phyloP scores from a whole-genome alignment of 1,140 invertebrate species.

The Hylaeus volcanicus region DNA sequence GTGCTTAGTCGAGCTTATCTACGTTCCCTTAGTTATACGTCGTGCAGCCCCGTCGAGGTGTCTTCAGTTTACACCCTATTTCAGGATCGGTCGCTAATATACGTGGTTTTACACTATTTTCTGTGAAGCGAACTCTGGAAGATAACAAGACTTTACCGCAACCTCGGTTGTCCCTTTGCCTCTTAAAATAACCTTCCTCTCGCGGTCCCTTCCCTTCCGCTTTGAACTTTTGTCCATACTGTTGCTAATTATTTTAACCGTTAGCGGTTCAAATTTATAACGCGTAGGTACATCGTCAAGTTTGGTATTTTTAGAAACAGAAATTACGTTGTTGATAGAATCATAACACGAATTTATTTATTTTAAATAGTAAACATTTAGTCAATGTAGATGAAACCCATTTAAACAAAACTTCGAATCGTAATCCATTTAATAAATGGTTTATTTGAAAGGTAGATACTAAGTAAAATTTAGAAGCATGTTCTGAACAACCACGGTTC shows the following conservation, averaged over 20 bases:
- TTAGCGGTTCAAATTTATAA: not conserved
- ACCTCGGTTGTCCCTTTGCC: slow-evolving; percentile 29
- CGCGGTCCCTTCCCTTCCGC: not conserved
- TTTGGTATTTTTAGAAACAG: too few species aligned
- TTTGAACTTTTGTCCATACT: not conserved
- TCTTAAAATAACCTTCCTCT: slow-evolving; percentile 27
- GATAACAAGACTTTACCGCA: slow-evolving; percentile 35
- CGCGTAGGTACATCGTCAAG: too few species aligned
- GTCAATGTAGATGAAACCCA: too few species aligned
- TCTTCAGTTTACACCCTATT: slow-evolving; percentile 65
- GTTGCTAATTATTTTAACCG: slow-evolving; percentile 3
- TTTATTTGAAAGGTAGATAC: too few species aligned
- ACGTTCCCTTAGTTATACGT: slow-evolving; percentile 25
- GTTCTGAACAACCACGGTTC: too few species aligned
- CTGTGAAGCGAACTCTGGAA: slow-evolving; percentile 28
- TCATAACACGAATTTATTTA: too few species aligned
- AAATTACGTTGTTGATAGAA: too few species aligned
- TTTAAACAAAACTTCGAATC: too few species aligned
- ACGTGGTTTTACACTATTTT: slow-evolving; percentile 27
- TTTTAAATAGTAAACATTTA: too few species aligned
- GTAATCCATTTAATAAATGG: too few species aligned
- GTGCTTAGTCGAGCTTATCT: slow-evolving; percentile 62
- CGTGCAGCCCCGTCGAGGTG: slow-evolving; percentile 43
- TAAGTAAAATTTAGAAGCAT: too few species aligned
- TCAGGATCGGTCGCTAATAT: slow-evolving; percentile 59